phyloP scores from a whole-genome alignment of 2,888 invertebrate genomes.

The Ophion slaviceki region DNA sequence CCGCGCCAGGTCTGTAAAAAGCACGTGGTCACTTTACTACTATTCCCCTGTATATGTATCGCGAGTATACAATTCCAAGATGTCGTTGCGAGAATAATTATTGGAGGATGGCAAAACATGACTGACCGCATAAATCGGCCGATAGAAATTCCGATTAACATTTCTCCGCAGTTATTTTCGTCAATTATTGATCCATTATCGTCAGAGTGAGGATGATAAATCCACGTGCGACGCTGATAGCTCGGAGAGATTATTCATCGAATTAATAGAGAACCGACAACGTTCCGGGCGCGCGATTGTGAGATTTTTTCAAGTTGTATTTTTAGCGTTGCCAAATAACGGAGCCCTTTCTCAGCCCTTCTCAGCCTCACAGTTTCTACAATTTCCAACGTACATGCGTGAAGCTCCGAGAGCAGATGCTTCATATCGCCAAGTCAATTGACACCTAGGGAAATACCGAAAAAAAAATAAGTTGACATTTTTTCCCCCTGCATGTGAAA shows the following conservation, averaged over 20 bases:
- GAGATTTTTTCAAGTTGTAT: background rate
- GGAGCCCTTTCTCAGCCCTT: too few species aligned
- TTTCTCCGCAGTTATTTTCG: background rate
- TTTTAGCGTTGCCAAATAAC: background rate
- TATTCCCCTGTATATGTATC: too few species aligned
- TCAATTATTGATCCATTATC: slow-evolving; percentile 5
- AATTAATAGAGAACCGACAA: slow-evolving; percentile 3
- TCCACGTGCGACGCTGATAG: background rate
- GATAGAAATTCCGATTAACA: background rate
- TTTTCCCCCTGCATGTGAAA: too few species aligned
- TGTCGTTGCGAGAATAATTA: too few species aligned
- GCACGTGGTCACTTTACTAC: too few species aligned
- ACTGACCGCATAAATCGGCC: background rate
- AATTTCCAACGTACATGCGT: too few species aligned
- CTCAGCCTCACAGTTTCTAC: too few species aligned
- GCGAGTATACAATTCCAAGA: too few species aligned
- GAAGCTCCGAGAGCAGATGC: too few species aligned
- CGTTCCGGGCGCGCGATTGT: background rate
- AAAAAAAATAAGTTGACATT: background rate
- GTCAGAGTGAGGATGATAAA: slow-evolving; percentile 1
- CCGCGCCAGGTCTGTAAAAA: too few species aligned
- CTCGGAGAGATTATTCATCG: background rate
- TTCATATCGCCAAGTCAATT: too few species aligned
- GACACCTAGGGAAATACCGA: background rate
- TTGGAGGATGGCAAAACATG: background rate